Evolutionary conservation across 2,113 vertebrate genomes (phyloP).

Genomic region (Phaethornis superciliosus): DNA sequence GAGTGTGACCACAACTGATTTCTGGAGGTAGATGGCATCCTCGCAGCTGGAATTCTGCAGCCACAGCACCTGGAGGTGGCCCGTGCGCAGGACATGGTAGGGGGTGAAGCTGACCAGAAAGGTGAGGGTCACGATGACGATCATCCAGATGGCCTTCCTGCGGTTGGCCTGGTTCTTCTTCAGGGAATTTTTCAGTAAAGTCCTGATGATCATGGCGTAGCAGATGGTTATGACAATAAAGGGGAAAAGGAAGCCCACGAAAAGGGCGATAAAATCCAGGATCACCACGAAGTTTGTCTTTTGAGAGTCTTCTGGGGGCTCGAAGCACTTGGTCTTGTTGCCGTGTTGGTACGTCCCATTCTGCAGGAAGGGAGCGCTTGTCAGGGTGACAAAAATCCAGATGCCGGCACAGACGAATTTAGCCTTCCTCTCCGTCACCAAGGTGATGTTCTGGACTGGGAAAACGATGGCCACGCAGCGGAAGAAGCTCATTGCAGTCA

Average conservation of each 20-base stretch:
- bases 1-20: conserved; percentile 89
- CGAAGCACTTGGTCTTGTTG: conserved; percentile 93
- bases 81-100: conserved; percentile 89
- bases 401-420: conserved; percentile 79
- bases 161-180: conserved; percentile 77
- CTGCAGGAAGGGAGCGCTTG: conserved; percentile 85
- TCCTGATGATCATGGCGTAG: conserved; percentile 87
- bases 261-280: conserved; percentile 86
- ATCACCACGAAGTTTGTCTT: conserved; percentile 65
- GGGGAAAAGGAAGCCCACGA: conserved; percentile 86
- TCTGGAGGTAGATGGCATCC: conserved; percentile 83
- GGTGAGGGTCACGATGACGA: conserved; percentile 86
- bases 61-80: conserved; percentile 82
- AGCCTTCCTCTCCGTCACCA: conserved; percentile 83
- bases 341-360: conserved; percentile 69
- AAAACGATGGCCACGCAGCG: conserved; percentile 95
- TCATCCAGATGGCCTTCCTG: conserved; percentile 89
- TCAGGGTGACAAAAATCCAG: conserved; percentile 89
- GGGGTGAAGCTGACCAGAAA: conserved; percentile 94
- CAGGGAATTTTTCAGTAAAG: conserved; percentile 81
- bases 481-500: conserved; percentile 95
- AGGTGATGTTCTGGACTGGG: conserved; percentile 85
- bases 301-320: conserved; percentile 75
- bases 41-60: conserved; percentile 60
- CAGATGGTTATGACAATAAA: conserved; percentile 89